A percentile compares a stretch with the other conserved stretches of the same genome.
Conservation (phyloP, 2,113 vertebrate genomes). For the Ahaetulla prasina region DNA sequence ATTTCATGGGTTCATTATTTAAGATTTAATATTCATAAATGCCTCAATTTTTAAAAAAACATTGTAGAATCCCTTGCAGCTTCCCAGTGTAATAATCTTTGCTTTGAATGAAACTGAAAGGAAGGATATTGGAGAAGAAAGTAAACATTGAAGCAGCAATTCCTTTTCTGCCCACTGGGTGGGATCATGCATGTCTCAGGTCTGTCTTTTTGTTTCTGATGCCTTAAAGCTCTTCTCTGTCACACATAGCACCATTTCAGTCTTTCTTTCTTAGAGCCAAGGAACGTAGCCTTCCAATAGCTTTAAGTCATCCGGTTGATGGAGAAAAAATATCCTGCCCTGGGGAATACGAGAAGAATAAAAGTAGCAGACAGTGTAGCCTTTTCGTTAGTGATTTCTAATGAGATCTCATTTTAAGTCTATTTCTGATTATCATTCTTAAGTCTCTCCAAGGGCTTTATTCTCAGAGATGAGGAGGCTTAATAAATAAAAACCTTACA, state of each 20-base stretch:
- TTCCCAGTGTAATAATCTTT: not conserved
- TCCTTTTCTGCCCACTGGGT: not conserved
- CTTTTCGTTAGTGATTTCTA: not conserved
- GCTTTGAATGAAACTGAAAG: not conserved
- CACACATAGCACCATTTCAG: not conserved
- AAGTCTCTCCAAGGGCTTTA: not conserved
- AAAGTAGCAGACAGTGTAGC: not conserved
- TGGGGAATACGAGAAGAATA: not conserved
- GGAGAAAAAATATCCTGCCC: not conserved
- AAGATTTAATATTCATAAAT: not conserved
- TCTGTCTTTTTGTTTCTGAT: not conserved
- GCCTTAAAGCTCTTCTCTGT: not conserved
- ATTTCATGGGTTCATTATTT: not conserved
- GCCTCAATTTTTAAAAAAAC: not conserved
- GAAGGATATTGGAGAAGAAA: not conserved
- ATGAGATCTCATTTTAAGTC: not conserved
- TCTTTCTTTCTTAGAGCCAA: not conserved
- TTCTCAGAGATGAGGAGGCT: not conserved
- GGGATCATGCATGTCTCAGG: not conserved
- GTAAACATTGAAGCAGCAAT: not conserved
- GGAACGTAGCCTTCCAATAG: not conserved
- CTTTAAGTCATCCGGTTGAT: not conserved
- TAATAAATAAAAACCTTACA: not conserved
- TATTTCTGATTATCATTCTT: not conserved
- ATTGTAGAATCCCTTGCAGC: not conserved